These are phyloP conservation scores for Ataeniobius toweri DNA, from an alignment of 2,797 vertebrate genomes.

Conservation along the genomic window DNA sequence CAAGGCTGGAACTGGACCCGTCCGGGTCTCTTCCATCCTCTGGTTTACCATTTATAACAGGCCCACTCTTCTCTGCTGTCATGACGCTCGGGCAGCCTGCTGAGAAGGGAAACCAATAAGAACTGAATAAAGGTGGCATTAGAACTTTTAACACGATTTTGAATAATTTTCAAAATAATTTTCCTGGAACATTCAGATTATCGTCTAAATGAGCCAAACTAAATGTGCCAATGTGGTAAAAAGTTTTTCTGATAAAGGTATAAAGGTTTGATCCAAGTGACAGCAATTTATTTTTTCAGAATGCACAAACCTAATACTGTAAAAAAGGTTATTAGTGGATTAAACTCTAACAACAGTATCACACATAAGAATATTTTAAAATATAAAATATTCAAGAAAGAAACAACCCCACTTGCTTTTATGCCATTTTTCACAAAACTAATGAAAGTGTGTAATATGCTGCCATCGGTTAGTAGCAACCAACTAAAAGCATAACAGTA, in stretches of 20 bases:
- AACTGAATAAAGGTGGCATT: slow-evolving; percentile 25
- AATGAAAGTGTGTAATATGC: not conserved
- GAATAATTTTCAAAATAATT: slow-evolving; percentile 26
- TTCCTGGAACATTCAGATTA: slow-evolving; percentile 25
- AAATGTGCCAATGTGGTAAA: slow-evolving; percentile 33
- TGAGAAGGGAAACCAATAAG: slow-evolving; percentile 32
- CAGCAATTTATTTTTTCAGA: not conserved
- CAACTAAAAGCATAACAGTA: not conserved
- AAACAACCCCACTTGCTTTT: not conserved
- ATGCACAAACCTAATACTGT: not conserved
- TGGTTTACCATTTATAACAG: slow-evolving; percentile 93
- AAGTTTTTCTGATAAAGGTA: not conserved
- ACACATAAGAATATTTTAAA: not conserved
- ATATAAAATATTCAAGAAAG: not conserved
- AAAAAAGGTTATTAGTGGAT: not conserved
- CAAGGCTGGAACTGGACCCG: slow-evolving; percentile 84
- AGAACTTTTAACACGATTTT: slow-evolving; percentile 23
- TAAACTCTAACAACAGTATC: not conserved
- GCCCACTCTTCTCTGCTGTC: slow-evolving; percentile 96
- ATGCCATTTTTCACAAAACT: not conserved
- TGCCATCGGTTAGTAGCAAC: not conserved
- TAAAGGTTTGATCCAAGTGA: not conserved
- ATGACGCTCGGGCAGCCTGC: slow-evolving; percentile 87
- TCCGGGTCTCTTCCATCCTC: slow-evolving; percentile 90
- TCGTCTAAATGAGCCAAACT: slow-evolving; percentile 32